Evolutionary conservation across 1,140 invertebrate genomes (phyloP), one percentile per base, ranked within the genome.

Genomic region (Drosophila bocki): DNA sequence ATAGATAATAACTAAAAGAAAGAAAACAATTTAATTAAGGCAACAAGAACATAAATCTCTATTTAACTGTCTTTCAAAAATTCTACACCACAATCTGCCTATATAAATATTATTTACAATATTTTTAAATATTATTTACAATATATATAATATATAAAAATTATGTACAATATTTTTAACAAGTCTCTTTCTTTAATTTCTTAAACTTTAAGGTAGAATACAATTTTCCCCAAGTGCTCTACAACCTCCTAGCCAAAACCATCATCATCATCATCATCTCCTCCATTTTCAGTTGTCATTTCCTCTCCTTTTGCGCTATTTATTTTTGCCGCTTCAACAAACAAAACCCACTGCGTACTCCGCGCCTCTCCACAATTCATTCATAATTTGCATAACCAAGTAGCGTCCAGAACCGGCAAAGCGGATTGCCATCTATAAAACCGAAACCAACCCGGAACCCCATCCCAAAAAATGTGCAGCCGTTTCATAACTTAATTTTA

Each of bases 401-500:
- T 56, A 58, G 75, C 57, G 63, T 69, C 61, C 75, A 68, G 35
- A 56, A 65, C 29, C 22, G 17, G 69, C 65, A 72, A 60, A 78
- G 78, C 54, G 59, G 61, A 85, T 75, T 71, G 61, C 60, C 53
- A 56, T 56, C 53, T 19, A 3, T 41, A n/a, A 22, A 22, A 22
- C 22, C 22, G 22, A 22, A 22, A 41, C 11, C 13, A 22, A 2
- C 2, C 56, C 13, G 13, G 39, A 56, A 11, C 15, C 37, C 39
- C 39, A 12, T 48, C 3, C 3, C 15, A 29, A 15, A 33, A 84
- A 88, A 84, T 88, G 69, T 84, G 80, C 74, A 65, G 70, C 69
- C 65, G 78, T 90, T 84, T 88, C 81, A 84, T 88, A 84, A 88
- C 84, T 88, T 80, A 84, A 88, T 88, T 88, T 88, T 88, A 88